These are phyloP conservation scores for Heteronetta atricapilla DNA, from an alignment of 2,113 vertebrate species.

Conservation along the genomic window DNA sequence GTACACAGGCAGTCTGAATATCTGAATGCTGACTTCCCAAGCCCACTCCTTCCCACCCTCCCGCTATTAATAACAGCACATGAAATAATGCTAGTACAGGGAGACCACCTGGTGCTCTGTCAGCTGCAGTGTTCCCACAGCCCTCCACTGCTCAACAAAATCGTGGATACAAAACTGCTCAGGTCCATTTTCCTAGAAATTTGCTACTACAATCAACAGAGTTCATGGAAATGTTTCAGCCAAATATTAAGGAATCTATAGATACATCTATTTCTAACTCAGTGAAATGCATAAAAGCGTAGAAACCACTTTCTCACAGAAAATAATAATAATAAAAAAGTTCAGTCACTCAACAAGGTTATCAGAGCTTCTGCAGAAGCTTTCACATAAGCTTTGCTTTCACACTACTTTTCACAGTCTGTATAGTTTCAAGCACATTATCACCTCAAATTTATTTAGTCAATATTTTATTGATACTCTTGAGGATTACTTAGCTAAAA, in stretches of 20 bases:
- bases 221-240: background rate
- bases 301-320: background rate
- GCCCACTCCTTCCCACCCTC: background rate
- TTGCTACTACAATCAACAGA: background rate
- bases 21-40: background rate
- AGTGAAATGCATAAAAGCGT: background rate
- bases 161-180: background rate
- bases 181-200: background rate
- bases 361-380: background rate
- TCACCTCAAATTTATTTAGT: background rate
- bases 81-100: background rate
- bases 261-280: background rate
- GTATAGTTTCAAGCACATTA: background rate
- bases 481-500: background rate
- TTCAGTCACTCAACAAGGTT: background rate
- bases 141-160: background rate
- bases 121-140: rapidly evolving
- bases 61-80: background rate
- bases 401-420: background rate
- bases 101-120: background rate
- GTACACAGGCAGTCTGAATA: background rate
- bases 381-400: background rate
- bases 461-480: background rate
- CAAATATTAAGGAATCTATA: background rate
- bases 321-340: background rate